Percentiles rank a stretch among this genome's conserved stretches.
These are phyloP conservation scores for Musca domestica DNA, from an alignment of 1,140 invertebrate species.

Conservation along the genomic window DNA sequence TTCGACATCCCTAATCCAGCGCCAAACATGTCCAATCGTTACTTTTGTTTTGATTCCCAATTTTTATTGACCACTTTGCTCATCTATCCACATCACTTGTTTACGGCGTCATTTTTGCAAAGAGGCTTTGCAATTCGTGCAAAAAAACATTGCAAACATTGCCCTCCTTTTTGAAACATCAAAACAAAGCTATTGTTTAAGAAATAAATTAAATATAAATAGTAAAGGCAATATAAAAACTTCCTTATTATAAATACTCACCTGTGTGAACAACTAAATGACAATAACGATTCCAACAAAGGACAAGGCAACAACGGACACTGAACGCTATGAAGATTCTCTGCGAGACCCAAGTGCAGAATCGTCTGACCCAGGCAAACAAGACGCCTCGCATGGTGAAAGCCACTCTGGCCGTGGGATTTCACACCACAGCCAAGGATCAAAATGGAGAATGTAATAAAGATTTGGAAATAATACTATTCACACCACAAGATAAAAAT, in stretches of 20 bases:
- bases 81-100: too few relatives aligned
- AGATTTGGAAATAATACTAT: slow-evolving; percentile 63
- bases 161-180: neutral
- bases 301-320: neutral
- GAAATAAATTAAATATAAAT: neutral
- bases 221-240: neutral
- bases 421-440: slow-evolving; percentile 49
- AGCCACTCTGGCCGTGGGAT: slow-evolving; percentile 66
- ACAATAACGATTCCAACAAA: neutral
- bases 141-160: neutral
- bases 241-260: neutral
- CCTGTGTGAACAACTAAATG: too few relatives aligned
- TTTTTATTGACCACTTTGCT: too few relatives aligned
- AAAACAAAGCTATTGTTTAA: slow-evolving; percentile 6
- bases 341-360: slow-evolving; percentile 64
- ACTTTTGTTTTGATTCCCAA: too few relatives aligned
- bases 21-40: too few relatives aligned
- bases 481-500: slow-evolving; percentile 63
- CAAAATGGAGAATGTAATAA: slow-evolving; percentile 36
- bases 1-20: too few relatives aligned
- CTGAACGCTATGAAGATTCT: slow-evolving; percentile 63
- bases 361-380: slow-evolving; percentile 56
- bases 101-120: too few relatives aligned
- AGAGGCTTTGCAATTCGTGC: too few relatives aligned
- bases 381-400: slow-evolving; percentile 56